Evolutionary conservation across 2,888 invertebrate genomes (phyloP), one percentile per base, ranked within the genome.

Genomic region (Operophtera brumata): DNA sequence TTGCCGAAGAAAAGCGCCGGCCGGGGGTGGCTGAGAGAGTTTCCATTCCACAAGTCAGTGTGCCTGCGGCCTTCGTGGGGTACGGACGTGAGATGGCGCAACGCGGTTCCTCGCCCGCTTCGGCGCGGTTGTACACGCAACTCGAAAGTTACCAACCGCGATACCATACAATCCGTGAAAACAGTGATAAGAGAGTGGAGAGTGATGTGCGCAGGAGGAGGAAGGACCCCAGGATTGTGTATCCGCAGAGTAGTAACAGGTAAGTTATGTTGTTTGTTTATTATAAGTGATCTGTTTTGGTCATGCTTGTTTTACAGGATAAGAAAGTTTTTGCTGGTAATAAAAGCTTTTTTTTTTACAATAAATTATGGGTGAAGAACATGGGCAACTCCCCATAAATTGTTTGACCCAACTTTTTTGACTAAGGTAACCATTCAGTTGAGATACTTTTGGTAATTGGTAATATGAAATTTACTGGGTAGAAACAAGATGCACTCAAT

Each of bases 101-200:
- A 37, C 77, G 84, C 50, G 79, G 78, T 56, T 66, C 75, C 26
- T 75, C 77, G 55, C 82, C 86, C 65, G 85, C 84, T 78, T 87
- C 86, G 77, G 85, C 86, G 81, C 84, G 84, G 0, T 71, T 90
- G 10, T 81, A 82, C 64, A 77, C 88, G 81, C 89, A 87, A 80
- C 85, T 90, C 39, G 91, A 91, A 75, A 87, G 89, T 82, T 91
- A 90, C 65, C 91, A 90, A 45, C 91, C 91, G 57, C 71, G 84
- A 57, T 91, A 91, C 65, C 91, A 91, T 68, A 90, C 90, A 54
- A 88, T 90, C 65, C 84, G 90, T 76, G 86, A 90, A 66, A 83
- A 72, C 66, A 82, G 86, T 86, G 88, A 82, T 75, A 86, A 84
- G 68, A 85, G 71, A 82, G 86, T 85, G 81, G 86, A 86, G 52